Base-by-base conservation (phyloP, 2,888 invertebrate species). In the Melanophora roralis region DNA sequence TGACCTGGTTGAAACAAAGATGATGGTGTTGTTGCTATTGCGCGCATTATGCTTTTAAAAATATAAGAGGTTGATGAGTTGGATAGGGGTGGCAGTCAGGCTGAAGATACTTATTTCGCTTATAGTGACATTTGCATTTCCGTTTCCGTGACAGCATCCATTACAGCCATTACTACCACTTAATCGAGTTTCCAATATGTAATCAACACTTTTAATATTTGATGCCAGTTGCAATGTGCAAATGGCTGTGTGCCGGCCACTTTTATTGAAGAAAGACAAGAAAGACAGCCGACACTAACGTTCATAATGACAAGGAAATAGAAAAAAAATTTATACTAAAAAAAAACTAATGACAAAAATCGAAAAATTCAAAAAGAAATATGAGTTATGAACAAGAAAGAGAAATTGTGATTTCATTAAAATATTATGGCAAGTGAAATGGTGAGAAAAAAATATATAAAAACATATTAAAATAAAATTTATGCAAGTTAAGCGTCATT, bases 141-240 rank as follows among this genome's bases (percentile, higher is more conserved):
- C 81, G 64, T 81, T 81, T 79, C 80, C 82, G 69, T 78, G 59
- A 78, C 69, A 78, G 72, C 75, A 78, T 68, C 64, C 65, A 78
- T 74, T 72, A 74, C 78, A 65, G 59, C 76, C 53, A 74, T 72
- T 73, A 71, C 76, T 77, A 69, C 75, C 78, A 79, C 79, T 85
- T 84, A 87, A 85, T 84, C 84, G 85, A 82, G 84, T 86, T 86
- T 88, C 85, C 81, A 88, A 78, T 85, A 86, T 84, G 83, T 85
- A 87, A 83, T 85, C 83, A 74, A 81, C 82, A 83, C 84, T 84
- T 84, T 86, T 85, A 82, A 80, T 80, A 76, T 68, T 73, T 76
- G 84, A 84, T 82, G 85, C 83, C 81, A 83, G 84, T 78, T 85
- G 78, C 76, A 87, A 75, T 67, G 84, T 84, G 57, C 65, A 74